Evolutionary conservation across 2,113 vertebrate species (phyloP).

Genomic region (Rhea pennata): DNA sequence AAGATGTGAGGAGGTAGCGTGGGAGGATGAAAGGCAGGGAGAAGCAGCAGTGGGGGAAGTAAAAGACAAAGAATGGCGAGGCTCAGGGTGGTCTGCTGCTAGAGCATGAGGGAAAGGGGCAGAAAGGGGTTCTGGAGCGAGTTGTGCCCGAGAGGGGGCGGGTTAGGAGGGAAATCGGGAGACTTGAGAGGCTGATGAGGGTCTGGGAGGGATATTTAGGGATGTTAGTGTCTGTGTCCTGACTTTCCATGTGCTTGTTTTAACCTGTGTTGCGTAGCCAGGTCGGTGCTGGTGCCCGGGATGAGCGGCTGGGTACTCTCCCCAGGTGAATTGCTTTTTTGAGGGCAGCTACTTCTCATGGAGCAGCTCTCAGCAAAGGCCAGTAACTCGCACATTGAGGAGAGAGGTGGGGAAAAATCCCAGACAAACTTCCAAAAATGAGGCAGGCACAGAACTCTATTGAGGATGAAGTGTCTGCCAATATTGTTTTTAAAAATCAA

Average conservation of each 20-base stretch:
- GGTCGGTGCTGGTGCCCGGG: neutral
- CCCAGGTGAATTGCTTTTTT: neutral
- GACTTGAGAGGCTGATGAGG: neutral
- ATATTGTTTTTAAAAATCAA: neutral
- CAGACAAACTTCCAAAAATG: neutral
- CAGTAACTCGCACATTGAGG: fast-evolving
- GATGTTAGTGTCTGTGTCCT: too few species aligned
- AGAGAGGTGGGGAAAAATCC: neutral
- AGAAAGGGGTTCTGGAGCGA: fast-evolving
- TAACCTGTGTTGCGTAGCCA: neutral
- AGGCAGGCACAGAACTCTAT: neutral
- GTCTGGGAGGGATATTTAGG: neutral
- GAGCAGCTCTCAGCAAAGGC: neutral
- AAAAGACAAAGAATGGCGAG: neutral
- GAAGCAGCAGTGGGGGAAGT: neutral
- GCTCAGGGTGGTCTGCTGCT: neutral
- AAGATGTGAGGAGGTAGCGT: neutral
- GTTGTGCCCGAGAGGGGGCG: too few species aligned
- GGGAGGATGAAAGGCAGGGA: neutral
- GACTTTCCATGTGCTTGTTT: neutral
- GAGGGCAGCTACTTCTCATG: fast-evolving
- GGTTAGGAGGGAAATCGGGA: neutral
- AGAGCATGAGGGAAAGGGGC: neutral
- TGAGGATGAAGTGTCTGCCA: neutral
- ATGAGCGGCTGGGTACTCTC: neutral